Conservation (phyloP, 2,113 vertebrate species). For the Echinops telfairi region DNA sequence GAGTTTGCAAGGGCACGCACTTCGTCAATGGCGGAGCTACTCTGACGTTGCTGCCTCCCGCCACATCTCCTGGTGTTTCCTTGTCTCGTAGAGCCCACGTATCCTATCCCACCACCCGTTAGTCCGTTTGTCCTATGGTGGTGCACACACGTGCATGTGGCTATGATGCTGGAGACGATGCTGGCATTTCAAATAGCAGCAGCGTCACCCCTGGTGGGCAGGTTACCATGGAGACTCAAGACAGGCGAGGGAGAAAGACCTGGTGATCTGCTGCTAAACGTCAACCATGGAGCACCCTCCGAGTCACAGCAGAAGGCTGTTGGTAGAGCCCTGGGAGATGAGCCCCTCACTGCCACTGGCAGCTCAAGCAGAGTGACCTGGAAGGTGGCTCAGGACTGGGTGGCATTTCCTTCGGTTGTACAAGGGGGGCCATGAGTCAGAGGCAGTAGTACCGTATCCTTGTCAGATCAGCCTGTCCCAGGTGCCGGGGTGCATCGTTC, state of each 20-base stretch:
- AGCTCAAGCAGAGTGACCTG: too few species aligned
- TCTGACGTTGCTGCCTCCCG: not conserved
- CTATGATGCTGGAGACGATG: not conserved
- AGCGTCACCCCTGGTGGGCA: not conserved
- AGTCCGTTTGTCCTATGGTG: not conserved
- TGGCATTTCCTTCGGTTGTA: too few species aligned
- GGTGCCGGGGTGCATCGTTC: not conserved
- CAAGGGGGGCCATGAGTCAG: not conserved
- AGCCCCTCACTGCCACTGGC: too few species aligned
- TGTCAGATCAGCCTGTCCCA: not conserved
- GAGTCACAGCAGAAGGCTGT: not conserved
- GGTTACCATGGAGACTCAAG: not conserved
- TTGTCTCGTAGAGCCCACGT: not conserved
- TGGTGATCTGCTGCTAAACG: not conserved
- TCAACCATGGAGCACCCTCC: not conserved
- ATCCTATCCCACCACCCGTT: not conserved
- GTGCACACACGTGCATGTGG: not conserved
- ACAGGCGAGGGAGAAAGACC: not conserved
- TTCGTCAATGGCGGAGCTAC: not conserved
- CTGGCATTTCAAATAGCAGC: not conserved
- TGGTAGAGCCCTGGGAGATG: not conserved
- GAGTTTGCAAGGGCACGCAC: not conserved
- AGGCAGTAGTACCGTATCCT: not conserved
- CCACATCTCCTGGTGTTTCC: not conserved
- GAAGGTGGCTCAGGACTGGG: too few species aligned